Base-by-base conservation (phyloP, 2,888 invertebrate genomes). In the Eupithecia abbreviata region DNA sequence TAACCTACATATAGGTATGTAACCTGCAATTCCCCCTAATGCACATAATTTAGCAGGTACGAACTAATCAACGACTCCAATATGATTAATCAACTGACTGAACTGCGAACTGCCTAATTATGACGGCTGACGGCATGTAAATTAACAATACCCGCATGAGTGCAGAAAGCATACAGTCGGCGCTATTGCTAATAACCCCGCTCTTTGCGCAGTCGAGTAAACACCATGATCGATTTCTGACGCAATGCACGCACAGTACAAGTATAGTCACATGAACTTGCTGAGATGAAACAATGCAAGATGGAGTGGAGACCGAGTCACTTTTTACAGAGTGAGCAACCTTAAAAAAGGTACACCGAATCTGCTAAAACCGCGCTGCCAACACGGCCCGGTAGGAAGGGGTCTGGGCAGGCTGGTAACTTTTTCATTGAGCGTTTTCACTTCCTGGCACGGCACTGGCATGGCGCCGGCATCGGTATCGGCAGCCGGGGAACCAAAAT, bases 1-100 rank as follows among this genome's bases (percentile, higher is more conserved):
- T 30, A 30, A 30, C 30, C 30, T 30, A 30, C 18, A 42, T 66
- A 15, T 66, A 62, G 5, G n/a, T n/a, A 42, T 67, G 43, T 68
- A 42, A 47, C 45, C 4, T 49, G 12, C 68, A 4, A 45, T 69
- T 10, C 10, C 67, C 6, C 2, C 43, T 68, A 18, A 30, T 15
- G 66, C 42, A 15, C 42, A 66, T 66, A 66, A 69, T 69, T 69
- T 55, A 30, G 58, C 65, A 68, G 68, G 72, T 72, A 69, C 49
- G 10, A 65, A 69, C 13, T 76, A 72, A 76, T 76, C 69, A 42
- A 75, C 70, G 66, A 66, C 69, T 75, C 74, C 77, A 79, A 81
- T 81, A 77, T 78, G 79, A 78, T 79, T 72, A 73, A 81, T 82
- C 82, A 76, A 80, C 68, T 42, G 67, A 68, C 79, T 82, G 82